These are phyloP conservation scores for Ectemnius continuus DNA, from an alignment of 2,888 invertebrate species.

Conservation along the genomic window DNA sequence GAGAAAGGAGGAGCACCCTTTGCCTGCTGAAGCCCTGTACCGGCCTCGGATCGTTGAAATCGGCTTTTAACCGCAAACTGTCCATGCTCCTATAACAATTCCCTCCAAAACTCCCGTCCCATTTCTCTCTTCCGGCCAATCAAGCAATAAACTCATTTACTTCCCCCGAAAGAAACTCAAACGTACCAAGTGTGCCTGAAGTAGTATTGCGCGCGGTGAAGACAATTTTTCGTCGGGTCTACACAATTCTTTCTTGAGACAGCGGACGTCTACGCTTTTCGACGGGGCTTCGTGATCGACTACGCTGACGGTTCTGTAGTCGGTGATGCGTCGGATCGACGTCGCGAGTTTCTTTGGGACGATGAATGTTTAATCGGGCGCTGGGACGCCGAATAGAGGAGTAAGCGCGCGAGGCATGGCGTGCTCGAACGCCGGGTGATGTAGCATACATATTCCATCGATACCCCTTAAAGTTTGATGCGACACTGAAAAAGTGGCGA, in stretches of 20 bases:
- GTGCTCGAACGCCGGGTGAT: slow-evolving; percentile 5
- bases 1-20: slow-evolving; percentile 16
- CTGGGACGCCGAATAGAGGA: background rate
- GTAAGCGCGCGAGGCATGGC: background rate
- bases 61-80: too few relatives aligned
- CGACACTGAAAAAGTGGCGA: background rate
- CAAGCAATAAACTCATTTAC: too few relatives aligned
- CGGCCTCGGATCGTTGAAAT: too few relatives aligned
- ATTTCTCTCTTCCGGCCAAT: too few relatives aligned
- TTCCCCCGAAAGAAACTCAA: too few relatives aligned
- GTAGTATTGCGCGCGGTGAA: too few relatives aligned
- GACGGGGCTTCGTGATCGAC: background rate
- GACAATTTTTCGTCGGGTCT: too few relatives aligned
- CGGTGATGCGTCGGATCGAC: background rate
- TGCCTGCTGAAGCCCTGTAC: slow-evolving; percentile 32
- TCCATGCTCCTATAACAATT: too few relatives aligned
- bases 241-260: background rate
- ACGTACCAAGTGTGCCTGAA: too few relatives aligned
- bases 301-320: background rate
- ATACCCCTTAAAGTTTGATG: slow-evolving; percentile 5
- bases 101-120: too few relatives aligned
- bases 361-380: background rate
- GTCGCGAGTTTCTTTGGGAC: slow-evolving; percentile 1
- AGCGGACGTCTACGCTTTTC: background rate
- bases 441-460: slow-evolving; percentile 7